Evolutionary conservation across 2,888 invertebrate genomes (phyloP).

Genomic region (Cremastobaeus sp.): DNA sequence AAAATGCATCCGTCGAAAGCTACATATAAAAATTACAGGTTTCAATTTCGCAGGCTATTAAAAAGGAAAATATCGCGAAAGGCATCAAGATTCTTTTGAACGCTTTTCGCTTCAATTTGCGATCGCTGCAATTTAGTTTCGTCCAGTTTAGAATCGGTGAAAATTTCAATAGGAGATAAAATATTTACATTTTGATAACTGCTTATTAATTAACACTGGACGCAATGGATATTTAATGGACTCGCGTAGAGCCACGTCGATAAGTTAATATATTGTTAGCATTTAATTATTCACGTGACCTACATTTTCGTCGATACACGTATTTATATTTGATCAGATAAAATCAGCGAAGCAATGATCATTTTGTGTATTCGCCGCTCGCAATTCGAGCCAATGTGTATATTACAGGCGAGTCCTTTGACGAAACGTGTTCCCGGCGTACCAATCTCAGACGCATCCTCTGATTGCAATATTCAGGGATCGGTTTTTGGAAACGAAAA

Average conservation of each 20-base stretch:
- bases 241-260: background rate
- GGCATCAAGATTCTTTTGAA: no score
- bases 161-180: no score
- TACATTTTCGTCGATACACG: conserved; percentile 15
- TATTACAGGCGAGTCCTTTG: conserved; percentile 26
- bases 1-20: no score
- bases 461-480: conserved; percentile 28
- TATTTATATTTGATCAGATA: conserved; percentile 25
- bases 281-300: conserved; percentile 15
- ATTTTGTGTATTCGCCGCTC: conserved; percentile 29
- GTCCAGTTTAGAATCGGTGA: no score
- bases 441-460: conserved; percentile 30
- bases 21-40: no score
- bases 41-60: no score
- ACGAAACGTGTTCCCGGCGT: conserved; percentile 36
- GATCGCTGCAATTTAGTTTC: no score
- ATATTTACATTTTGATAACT: no score
- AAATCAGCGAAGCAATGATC: conserved; percentile 28
- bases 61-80: no score
- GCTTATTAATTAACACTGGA: no score
- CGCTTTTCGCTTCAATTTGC: no score
- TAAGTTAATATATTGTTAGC: conserved; percentile 23
- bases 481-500: conserved; percentile 15
- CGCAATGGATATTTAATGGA: background rate
- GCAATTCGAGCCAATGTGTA: conserved; percentile 30